phyloP scores from a whole-genome alignment of 2,113 vertebrate genomes.

The Platichthys flesus region DNA sequence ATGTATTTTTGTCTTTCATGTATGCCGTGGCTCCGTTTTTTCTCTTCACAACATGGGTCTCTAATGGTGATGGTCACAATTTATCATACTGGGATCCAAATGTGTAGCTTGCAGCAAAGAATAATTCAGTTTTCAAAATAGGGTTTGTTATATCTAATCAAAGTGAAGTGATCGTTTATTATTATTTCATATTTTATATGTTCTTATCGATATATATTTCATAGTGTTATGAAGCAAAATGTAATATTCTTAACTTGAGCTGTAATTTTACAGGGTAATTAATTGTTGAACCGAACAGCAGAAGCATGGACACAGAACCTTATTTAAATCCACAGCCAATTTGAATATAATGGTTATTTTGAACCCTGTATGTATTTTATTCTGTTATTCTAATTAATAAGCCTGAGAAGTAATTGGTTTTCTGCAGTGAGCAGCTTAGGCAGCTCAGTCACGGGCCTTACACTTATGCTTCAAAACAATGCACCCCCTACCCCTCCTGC shows the following conservation, averaged over 20 bases:
- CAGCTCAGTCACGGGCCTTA: conserved; percentile 58
- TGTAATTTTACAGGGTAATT: not conserved
- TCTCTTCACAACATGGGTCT: not conserved
- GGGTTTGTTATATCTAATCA: not conserved
- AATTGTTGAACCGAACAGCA: not conserved
- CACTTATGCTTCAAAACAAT: conserved; percentile 61
- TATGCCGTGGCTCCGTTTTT: not conserved
- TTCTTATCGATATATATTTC: not conserved
- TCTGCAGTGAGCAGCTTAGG: conserved; percentile 61
- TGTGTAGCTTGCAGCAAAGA: not conserved
- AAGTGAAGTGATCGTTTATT: not conserved
- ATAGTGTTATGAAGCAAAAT: not conserved
- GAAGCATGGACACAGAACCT: not conserved
- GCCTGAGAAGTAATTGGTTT: conserved; percentile 61
- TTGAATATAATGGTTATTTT: conserved; percentile 1
- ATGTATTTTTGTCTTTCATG: not conserved
- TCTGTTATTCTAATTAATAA: conserved; percentile 20
- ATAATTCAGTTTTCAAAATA: not conserved
- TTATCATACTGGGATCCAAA: not conserved
- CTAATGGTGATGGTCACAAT: not conserved
- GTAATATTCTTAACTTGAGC: not conserved
- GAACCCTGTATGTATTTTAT: not conserved
- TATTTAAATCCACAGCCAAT: not conserved
- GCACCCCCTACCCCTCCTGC: conserved; percentile 11
- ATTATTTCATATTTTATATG: not conserved